A percentile compares a stretch with the other conserved stretches of the same genome.
Conservation (phyloP, 1,140 invertebrate genomes). For the Drosophila sucinea region DNA sequence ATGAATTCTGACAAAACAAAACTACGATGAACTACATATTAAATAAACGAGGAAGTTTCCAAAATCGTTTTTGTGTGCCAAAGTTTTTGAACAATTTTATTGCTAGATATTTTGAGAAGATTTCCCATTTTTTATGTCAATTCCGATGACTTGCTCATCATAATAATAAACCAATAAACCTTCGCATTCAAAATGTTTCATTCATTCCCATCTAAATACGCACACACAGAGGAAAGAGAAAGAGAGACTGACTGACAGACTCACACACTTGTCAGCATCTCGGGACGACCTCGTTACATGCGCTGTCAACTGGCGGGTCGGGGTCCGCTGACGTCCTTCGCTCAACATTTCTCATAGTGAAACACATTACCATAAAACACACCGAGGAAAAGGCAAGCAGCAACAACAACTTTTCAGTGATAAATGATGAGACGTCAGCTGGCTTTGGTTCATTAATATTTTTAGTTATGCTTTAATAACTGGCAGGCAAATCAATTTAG, state of each 20-base stretch:
- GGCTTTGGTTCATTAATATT: slow-evolving; percentile 68
- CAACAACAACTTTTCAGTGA: slow-evolving; percentile 58
- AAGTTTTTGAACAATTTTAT: neutral
- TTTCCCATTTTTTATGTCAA: slow-evolving; percentile 13
- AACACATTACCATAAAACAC: slow-evolving; percentile 65
- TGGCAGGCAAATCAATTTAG: slow-evolving; percentile 73
- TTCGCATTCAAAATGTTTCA: slow-evolving; percentile 47
- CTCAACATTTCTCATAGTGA: slow-evolving; percentile 37
- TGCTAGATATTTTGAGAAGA: slow-evolving; percentile 18
- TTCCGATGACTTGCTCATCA: slow-evolving; percentile 36
- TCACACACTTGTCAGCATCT: slow-evolving; percentile 51
- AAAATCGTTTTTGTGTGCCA: neutral
- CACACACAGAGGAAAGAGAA: slow-evolving; percentile 13
- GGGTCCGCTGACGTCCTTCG: slow-evolving; percentile 45
- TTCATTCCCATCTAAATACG: slow-evolving; percentile 32
- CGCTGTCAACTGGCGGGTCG: slow-evolving; percentile 45
- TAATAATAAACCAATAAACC: slow-evolving; percentile 60
- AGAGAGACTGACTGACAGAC: neutral
- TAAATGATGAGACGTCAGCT: slow-evolving; percentile 72
- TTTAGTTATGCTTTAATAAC: slow-evolving; percentile 77
- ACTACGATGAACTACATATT: neutral
- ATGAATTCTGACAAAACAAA: neutral
- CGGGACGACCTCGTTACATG: slow-evolving; percentile 52
- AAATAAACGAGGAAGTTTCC: neutral
- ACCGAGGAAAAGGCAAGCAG: neutral